Conservation (phyloP, 2,888 invertebrate genomes). For the Tromatobia lineatoria region DNA sequence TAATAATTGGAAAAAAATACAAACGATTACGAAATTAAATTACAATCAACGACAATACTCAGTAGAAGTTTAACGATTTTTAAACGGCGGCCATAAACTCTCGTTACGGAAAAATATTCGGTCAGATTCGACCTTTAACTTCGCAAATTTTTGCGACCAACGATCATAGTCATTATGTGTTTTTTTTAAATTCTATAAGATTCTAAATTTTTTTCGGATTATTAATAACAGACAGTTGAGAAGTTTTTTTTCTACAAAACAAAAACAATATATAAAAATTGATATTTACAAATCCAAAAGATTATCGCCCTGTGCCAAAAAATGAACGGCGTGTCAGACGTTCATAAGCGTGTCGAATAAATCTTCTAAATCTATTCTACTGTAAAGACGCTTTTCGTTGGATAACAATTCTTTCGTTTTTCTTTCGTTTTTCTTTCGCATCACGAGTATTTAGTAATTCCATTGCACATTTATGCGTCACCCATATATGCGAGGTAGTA, state of each 20-base stretch:
- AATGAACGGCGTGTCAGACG: slow-evolving; percentile 20
- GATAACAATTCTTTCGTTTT: slow-evolving; percentile 34
- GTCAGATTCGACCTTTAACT: slow-evolving; percentile 6
- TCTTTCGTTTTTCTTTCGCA: slow-evolving; percentile 26
- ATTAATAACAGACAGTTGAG: slow-evolving; percentile 20
- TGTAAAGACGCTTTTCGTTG: slow-evolving; percentile 38
- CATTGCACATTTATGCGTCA: slow-evolving; percentile 2
- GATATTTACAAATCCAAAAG: slow-evolving; percentile 60
- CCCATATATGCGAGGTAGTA: slow-evolving; percentile 5
- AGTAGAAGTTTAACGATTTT: slow-evolving; percentile 3
- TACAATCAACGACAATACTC: slow-evolving; percentile 28
- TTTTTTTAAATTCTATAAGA: slow-evolving; percentile 21
- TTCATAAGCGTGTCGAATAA: not conserved
- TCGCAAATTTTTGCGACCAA: slow-evolving; percentile 7
- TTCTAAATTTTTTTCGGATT: slow-evolving; percentile 39
- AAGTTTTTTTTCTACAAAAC: slow-evolving; percentile 23
- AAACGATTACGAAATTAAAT: no score
- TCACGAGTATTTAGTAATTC: slow-evolving; percentile 54
- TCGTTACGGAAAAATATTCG: slow-evolving; percentile 25
- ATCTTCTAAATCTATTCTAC: slow-evolving; percentile 1
- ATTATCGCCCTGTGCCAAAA: slow-evolving; percentile 20
- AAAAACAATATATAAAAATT: slow-evolving; percentile 53
- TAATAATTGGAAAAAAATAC: no score
- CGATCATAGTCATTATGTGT: slow-evolving; percentile 34
- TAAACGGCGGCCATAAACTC: not conserved